These are phyloP conservation scores for Porites lutea DNA, from an alignment of 64 coral and sea anemone species.

Conservation along the genomic window DNA sequence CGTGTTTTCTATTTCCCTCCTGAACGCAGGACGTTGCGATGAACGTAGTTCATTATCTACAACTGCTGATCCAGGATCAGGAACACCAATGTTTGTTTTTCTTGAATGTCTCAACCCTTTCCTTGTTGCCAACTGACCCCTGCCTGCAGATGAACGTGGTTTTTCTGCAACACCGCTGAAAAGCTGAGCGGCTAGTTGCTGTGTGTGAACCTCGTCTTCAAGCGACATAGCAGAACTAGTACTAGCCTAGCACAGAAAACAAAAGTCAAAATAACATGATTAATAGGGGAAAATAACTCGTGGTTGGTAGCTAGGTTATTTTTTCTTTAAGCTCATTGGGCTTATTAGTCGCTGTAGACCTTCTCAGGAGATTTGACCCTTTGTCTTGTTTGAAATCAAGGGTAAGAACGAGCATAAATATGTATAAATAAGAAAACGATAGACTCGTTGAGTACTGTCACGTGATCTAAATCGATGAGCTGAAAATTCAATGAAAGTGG, in stretches of 20 bases:
- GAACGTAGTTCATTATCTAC: neutral
- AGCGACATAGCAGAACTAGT: conserved; percentile 29
- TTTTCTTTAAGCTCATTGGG: too few species aligned
- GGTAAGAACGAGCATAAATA: too few species aligned
- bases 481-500: too few species aligned
- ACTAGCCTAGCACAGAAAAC: neutral
- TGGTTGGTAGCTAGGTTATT: too few species aligned
- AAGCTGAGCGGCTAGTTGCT: conserved; percentile 41
- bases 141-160: neutral
- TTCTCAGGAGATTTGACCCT: too few species aligned
- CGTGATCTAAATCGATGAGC: too few species aligned
- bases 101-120: neutral
- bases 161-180: conserved; percentile 59
- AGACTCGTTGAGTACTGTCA: too few species aligned
- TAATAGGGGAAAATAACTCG: neutral
- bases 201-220: conserved; percentile 45
- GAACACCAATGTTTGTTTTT: neutral
- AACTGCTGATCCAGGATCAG: neutral
- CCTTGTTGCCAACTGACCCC: conserved; percentile 1
- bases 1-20: neutral
- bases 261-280: too few species aligned
- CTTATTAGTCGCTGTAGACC: too few species aligned
- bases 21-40: neutral
- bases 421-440: too few species aligned
- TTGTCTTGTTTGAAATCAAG: too few species aligned